Conservation (phyloP, 2,113 vertebrate species). For the Tichodroma muraria region DNA sequence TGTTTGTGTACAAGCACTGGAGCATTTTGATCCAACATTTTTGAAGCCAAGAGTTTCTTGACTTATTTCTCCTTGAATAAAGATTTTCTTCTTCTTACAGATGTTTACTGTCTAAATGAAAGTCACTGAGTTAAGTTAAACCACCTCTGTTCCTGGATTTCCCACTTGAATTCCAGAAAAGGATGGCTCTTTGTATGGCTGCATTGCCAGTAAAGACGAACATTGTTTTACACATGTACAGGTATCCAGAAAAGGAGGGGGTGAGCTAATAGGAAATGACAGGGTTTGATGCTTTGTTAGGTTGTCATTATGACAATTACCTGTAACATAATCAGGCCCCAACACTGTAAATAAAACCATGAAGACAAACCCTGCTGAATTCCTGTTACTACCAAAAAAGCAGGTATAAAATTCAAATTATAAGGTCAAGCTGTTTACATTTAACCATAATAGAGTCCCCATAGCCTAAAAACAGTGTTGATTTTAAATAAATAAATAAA, state of each 20-base stretch:
- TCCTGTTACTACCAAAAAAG: neutral
- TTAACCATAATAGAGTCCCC: neutral
- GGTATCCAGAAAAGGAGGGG: neutral
- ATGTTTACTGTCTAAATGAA: neutral
- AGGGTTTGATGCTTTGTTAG: neutral
- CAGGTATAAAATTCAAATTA: neutral
- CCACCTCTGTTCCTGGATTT: neutral
- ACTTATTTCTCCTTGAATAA: neutral
- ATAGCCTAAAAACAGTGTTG: neutral
- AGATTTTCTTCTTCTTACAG: neutral
- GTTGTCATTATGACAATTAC: neutral
- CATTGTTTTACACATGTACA: neutral
- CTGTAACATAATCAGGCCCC: neutral
- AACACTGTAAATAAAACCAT: neutral
- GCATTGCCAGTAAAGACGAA: neutral
- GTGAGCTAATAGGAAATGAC: neutral
- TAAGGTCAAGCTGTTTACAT: neutral
- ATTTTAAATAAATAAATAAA: neutral
- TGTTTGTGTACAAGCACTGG: neutral
- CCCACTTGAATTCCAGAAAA: neutral
- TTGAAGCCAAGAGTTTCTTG: neutral
- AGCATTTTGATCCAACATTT: neutral
- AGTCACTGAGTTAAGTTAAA: neutral
- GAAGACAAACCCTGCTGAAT: neutral
- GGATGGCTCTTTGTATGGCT: neutral